Conservation (phyloP, 2,113 vertebrate genomes). For the Cromileptes altivelis region DNA sequence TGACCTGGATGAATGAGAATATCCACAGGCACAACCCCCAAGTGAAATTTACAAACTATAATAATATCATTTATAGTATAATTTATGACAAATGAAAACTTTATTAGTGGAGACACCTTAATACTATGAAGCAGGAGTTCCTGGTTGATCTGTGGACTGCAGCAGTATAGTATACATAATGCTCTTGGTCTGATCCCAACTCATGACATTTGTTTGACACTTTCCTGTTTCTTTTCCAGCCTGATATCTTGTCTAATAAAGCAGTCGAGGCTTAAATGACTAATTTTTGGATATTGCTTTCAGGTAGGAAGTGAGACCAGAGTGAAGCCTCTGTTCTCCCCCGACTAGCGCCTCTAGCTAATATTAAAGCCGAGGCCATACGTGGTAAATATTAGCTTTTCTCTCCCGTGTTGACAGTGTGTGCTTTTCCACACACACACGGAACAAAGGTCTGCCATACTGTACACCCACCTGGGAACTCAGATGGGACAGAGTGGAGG, state of each 20-base stretch:
- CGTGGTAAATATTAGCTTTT: conserved; percentile 88
- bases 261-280: conserved; percentile 30
- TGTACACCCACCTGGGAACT: conserved; percentile 79
- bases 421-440: conserved; percentile 84
- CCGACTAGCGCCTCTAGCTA: conserved; percentile 76
- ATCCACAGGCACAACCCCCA: no score
- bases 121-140: neutral
- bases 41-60: neutral
- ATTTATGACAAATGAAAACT: neutral
- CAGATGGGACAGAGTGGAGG: conserved; percentile 56
- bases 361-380: conserved; percentile 83
- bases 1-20: no score
- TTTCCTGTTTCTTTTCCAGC: neutral
- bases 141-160: neutral
- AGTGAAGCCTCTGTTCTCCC: conserved; percentile 72
- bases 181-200: neutral
- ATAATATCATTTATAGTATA: neutral
- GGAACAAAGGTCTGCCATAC: conserved; percentile 84
- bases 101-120: neutral
- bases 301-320: conserved; percentile 51
- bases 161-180: neutral
- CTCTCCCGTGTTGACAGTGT: conserved; percentile 85
- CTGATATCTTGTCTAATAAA: conserved; percentile 44
- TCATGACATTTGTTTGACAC: neutral
- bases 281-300: conserved; percentile 49